Evolutionary conservation across 2,888 invertebrate genomes (phyloP).

Genomic region (Bedellia somnulentella): DNA sequence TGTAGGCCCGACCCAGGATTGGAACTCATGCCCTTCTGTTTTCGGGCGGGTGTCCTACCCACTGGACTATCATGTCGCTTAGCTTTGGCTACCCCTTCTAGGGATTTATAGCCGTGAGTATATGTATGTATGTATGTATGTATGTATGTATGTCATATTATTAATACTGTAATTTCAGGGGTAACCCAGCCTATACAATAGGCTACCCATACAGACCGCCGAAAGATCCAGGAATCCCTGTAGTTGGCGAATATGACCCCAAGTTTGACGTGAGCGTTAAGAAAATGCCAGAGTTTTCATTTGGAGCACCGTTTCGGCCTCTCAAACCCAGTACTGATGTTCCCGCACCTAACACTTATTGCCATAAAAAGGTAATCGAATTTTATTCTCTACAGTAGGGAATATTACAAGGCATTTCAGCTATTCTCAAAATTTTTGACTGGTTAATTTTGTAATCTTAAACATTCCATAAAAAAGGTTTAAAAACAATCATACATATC

Average conservation of each 20-base stretch:
- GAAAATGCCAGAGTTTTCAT: conserved; percentile 27
- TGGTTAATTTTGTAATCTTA: not conserved
- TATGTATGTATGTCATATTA: too few relatives aligned
- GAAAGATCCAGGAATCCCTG: conserved; percentile 17
- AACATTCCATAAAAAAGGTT: not conserved
- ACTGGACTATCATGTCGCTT: too few relatives aligned
- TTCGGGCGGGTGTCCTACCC: too few relatives aligned
- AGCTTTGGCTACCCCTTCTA: too few relatives aligned
- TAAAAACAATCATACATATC: too few relatives aligned
- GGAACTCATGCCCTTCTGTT: too few relatives aligned
- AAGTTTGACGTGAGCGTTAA: conserved; percentile 24
- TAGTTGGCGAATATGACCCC: conserved; percentile 33
- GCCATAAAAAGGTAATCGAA: conserved; percentile 33
- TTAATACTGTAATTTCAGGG: too few relatives aligned
- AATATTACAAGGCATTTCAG: not conserved
- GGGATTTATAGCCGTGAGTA: too few relatives aligned
- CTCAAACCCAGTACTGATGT: conserved; percentile 6
- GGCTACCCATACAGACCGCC: conserved; percentile 12
- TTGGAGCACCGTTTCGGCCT: conserved; percentile 17
- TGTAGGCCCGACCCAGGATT: too few relatives aligned
- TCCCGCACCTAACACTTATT: conserved; percentile 36
- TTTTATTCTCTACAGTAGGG: not conserved
- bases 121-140: too few relatives aligned
- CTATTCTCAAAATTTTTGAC: not conserved
- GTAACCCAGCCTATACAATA: conserved; percentile 25